Conservation (phyloP, 2,797 vertebrate species). For the Brachyalestes nurse region DNA sequence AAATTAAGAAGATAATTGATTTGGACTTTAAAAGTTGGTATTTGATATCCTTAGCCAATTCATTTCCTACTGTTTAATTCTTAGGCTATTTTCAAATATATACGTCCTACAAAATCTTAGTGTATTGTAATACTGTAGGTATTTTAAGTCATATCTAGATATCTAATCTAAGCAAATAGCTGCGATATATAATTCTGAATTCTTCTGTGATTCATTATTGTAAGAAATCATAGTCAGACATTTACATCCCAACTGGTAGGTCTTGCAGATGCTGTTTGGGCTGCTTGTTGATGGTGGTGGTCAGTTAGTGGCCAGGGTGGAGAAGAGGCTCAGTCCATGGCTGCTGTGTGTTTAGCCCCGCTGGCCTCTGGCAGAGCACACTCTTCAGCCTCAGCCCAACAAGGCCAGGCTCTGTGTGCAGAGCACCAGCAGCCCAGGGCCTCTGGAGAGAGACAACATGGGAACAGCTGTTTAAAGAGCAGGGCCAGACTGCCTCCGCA, state of each 20-base stretch:
- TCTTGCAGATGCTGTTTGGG: slow-evolving; percentile 19
- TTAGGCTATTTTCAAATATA: too few species aligned
- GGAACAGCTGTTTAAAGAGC: slow-evolving; percentile 59
- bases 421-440: slow-evolving; percentile 34
- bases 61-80: too few species aligned
- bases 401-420: slow-evolving; percentile 55
- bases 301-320: slow-evolving; percentile 24
- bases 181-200: too few species aligned
- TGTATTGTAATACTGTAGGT: too few species aligned
- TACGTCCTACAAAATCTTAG: too few species aligned
- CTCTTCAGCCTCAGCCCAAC: slow-evolving; percentile 32
- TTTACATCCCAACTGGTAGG: background rate
- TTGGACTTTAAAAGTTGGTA: too few species aligned
- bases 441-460: slow-evolving; percentile 47
- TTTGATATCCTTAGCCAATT: too few species aligned
- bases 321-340: slow-evolving; percentile 21
- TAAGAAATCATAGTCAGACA: too few species aligned
- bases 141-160: too few species aligned
- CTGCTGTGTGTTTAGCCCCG: slow-evolving; percentile 34
- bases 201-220: too few species aligned
- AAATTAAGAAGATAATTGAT: too few species aligned
- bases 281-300: slow-evolving; percentile 9
- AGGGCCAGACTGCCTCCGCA: slow-evolving; percentile 30
- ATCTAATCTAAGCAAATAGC: too few species aligned
- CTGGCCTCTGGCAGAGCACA: slow-evolving; percentile 37